A percentile compares a stretch with the other conserved stretches of the same genome.
Conservation (phyloP, 2,113 vertebrate species). For the Eptesicus fuscus region DNA sequence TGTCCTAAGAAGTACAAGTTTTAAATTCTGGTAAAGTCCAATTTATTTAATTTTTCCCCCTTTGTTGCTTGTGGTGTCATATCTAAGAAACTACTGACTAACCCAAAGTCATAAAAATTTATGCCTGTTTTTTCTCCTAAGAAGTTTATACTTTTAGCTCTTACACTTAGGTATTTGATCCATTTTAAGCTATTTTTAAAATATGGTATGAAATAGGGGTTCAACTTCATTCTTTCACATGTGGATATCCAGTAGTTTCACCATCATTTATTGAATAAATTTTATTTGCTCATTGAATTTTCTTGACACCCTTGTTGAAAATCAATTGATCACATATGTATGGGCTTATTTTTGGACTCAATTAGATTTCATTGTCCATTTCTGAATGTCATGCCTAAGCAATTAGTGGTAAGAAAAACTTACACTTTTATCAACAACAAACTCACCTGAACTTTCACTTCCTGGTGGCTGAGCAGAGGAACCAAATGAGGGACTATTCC, state of each 20-base stretch:
- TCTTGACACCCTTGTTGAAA: background rate
- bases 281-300: background rate
- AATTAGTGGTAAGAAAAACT: constrained; percentile 18
- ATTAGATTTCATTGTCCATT: constrained; percentile 3
- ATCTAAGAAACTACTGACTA: background rate
- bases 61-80: background rate
- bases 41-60: background rate
- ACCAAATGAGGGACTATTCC: constrained; percentile 97
- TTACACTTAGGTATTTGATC: background rate
- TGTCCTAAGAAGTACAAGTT: background rate
- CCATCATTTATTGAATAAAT: background rate
- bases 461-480: constrained; percentile 97
- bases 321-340: background rate
- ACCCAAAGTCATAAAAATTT: background rate
- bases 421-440: constrained; percentile 10
- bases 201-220: background rate
- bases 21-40: background rate
- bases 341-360: background rate
- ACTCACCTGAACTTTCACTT: constrained; percentile 98
- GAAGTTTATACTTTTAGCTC: background rate
- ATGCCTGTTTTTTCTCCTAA: background rate
- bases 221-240: background rate
- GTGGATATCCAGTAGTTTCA: background rate
- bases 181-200: background rate
- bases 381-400: background rate